Base-by-base conservation (phyloP, 2,113 vertebrate genomes). In the Onychostruthus taczanowskii region DNA sequence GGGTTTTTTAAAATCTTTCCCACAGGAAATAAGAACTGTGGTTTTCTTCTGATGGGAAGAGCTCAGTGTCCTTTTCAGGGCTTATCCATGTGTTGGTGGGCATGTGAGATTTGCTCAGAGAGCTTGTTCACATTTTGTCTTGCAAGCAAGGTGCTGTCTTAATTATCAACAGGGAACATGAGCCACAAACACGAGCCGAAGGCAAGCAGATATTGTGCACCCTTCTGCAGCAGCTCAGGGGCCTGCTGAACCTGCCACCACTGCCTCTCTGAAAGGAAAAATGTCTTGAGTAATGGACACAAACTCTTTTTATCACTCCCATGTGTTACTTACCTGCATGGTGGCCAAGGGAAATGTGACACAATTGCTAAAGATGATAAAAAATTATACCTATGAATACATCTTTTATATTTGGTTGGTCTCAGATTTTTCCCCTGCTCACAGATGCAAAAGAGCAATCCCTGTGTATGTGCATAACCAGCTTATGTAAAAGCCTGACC, bases 1-100 rank as follows among this genome's bases (percentile, higher is more conserved):
- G 7, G 16, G 0, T 55, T 44, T 13, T 70, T 16, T 9, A 0
- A 2, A 2, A 37, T 46, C 21, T 39, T 72, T 43, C 39, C 27
- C 27, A 35, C 4, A 39, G 63, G 44, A 91, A 89, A 26, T 16
- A 50, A 66, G 18, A 63, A 26, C 17, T 50, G 2, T 46, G 80
- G 7, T 78, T 93, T 76, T 70, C 49, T 62, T 85, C 47, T 53
- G 77, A 19, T 22, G 17, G 33, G 41, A 92, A 73, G 35, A 72
- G 58, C 33, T 49, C 17, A 61, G 12, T 26, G 10, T 39, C 33
- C n/a, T 79, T 68, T 58, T 22, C 3, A 10, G 13, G 18, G 7
- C 49, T 64, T 27, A 18, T 18, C 5, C 56, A 53, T 6, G 13
- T 75, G 37, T 27, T n/a, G 22, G 6, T 15, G 43, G 21, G n/a